Evolutionary conservation across 2,888 invertebrate species (phyloP).

Genomic region (Electrophaes corylata): DNA sequence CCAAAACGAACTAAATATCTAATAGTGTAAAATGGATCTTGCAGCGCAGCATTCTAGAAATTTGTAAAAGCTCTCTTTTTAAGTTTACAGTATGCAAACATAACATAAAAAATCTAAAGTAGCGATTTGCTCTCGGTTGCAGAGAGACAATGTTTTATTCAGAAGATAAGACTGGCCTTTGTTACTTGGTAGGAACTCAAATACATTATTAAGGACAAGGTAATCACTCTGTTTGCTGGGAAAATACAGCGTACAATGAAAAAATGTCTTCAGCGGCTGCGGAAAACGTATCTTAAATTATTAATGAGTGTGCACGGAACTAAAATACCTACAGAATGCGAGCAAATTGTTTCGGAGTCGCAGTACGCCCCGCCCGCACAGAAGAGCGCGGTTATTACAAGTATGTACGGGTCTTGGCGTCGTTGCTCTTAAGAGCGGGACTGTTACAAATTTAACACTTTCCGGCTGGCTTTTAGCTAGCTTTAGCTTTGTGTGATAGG

Average conservation of each 20-base stretch:
- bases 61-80: constrained; percentile 26
- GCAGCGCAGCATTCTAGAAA: constrained; percentile 13
- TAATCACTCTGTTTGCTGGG: constrained; percentile 72
- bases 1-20: background rate
- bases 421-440: constrained; percentile 39
- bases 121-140: constrained; percentile 59
- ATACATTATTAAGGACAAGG: constrained; percentile 75
- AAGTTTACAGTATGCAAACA: constrained; percentile 43
- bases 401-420: constrained; percentile 35
- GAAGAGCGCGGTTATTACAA: constrained; percentile 38
- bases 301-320: constrained; percentile 50
- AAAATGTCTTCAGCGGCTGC: constrained; percentile 60
- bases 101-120: constrained; percentile 54
- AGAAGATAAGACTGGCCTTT: constrained; percentile 72
- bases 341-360: constrained; percentile 37
- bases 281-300: constrained; percentile 54
- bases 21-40: constrained; percentile 1
- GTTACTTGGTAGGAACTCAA: constrained; percentile 69
- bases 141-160: constrained; percentile 74
- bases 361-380: constrained; percentile 25
- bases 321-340: constrained; percentile 43
- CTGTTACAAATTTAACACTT: constrained; percentile 56
- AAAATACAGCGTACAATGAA: constrained; percentile 61
- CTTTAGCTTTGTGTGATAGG: constrained; percentile 33
- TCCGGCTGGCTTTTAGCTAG: constrained; percentile 47